These are phyloP conservation scores for Ploceus nigricollis DNA, from an alignment of 2,113 vertebrate species.

Conservation along the genomic window DNA sequence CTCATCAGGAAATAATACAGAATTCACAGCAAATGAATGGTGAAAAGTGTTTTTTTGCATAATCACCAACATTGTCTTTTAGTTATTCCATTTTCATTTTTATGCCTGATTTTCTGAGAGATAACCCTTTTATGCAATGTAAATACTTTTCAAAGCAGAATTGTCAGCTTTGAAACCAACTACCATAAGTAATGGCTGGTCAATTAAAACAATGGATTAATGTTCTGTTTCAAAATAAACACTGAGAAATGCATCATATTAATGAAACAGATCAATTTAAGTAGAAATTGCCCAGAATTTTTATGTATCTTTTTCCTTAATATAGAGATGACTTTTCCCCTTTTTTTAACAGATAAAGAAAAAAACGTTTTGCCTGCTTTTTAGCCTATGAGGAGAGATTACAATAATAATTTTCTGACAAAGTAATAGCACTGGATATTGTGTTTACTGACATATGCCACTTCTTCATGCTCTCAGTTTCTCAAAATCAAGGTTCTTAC, in stretches of 20 bases:
- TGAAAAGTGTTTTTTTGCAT: background rate
- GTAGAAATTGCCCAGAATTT: background rate
- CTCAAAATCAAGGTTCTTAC: background rate
- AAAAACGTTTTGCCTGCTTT: background rate
- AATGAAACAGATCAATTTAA: background rate
- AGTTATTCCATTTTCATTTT: background rate
- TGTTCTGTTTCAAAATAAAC: background rate
- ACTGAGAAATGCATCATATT: background rate
- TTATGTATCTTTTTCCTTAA: background rate
- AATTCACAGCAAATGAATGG: background rate
- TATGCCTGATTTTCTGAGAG: background rate
- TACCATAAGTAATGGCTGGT: background rate
- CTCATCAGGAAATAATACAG: background rate
- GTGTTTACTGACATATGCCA: background rate
- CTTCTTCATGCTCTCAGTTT: background rate
- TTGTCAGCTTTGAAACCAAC: background rate
- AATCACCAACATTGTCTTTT: background rate
- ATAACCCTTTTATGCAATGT: background rate
- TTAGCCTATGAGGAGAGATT: background rate
- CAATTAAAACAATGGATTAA: background rate
- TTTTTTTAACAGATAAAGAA: background rate
- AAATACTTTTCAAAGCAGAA: background rate
- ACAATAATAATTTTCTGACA: background rate
- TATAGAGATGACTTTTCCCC: fast-evolving
- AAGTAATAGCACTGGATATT: background rate